Base-by-base conservation (phyloP, 2,797 vertebrate species). In the Moxostoma hubbsi region DNA sequence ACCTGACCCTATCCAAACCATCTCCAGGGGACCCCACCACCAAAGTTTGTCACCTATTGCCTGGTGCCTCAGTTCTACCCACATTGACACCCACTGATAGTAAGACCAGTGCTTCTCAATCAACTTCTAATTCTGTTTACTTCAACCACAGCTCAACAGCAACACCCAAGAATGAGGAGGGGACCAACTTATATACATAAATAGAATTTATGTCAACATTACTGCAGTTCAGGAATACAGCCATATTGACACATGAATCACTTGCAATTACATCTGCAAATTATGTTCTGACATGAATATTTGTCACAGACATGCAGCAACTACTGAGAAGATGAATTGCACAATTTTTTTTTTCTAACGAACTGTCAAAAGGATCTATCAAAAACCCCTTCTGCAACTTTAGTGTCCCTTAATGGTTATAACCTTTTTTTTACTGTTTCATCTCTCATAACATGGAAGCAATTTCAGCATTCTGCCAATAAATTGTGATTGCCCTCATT, bases 121-220 rank as follows among this genome's bases (percentile, higher is more conserved):
- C 43, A 62, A 73, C 46, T 16, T 36, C 69, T 71, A 73, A 72
- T 81, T 83, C 81, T 83, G 79, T 86, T 82, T 78, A 82, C 61
- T 51, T 75, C 58, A 45, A 47, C 67, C 66, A 76, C 50, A 74
- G 50, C 45, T 65, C 53, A 49, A 11, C 49, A 62, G 51, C 63
- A 71, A 73, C 68, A 65, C 62, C 69, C 69, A 12, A 58, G 15
- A 47, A 58, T 13, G 54, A 72, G 54, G 55, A 72, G 55, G 69
- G 10, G 55, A 18, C 5, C 10, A 9, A 9, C 47, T 49, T 18
- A 11, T 36, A 36, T 36, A 36, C 36, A 36, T 36, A 3, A 8
- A 58, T 13, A 18, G 15, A 7, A 72, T 72, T 72, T 59, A 72
- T 58, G 16, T 71, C 6, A 15, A 2, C 15, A 7, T 45, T 5